Conservation (phyloP, 2,888 invertebrate genomes). For the Brenthis hecate region DNA sequence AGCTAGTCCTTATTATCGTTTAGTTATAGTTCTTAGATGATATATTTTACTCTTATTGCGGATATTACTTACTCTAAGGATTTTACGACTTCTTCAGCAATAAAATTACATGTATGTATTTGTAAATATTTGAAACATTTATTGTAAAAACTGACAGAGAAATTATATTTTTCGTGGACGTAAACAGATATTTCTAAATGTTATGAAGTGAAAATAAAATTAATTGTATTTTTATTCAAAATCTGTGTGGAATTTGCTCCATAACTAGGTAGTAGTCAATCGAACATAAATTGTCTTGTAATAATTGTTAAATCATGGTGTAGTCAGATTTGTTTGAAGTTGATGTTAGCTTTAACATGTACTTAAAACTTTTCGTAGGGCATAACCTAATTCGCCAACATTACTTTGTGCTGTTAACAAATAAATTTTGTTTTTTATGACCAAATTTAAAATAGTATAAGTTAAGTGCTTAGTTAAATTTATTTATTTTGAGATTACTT, state of each 20-base stretch:
- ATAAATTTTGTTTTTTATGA: slow-evolving; percentile 62
- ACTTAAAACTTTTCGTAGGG: slow-evolving; percentile 61
- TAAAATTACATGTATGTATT: slow-evolving; percentile 74
- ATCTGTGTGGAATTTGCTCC: slow-evolving; percentile 39
- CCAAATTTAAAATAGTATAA: slow-evolving; percentile 72
- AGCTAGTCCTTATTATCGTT: slow-evolving; percentile 76
- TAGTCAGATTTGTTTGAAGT: slow-evolving; percentile 64
- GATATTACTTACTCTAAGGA: slow-evolving; percentile 64
- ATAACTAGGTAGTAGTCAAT: slow-evolving; percentile 39
- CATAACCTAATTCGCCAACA: slow-evolving; percentile 61
- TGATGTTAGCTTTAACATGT: slow-evolving; percentile 65
- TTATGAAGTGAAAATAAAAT: slow-evolving; percentile 50
- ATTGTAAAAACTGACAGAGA: slow-evolving; percentile 74
- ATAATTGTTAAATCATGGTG: slow-evolving; percentile 47
- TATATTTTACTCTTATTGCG: slow-evolving; percentile 66
- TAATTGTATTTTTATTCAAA: slow-evolving; percentile 43
- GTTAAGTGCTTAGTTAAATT: slow-evolving; percentile 66
- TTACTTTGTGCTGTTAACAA: slow-evolving; percentile 56
- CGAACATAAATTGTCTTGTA: slow-evolving; percentile 38
- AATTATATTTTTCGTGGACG: slow-evolving; percentile 78
- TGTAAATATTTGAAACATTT: slow-evolving; percentile 75
- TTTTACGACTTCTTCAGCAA: slow-evolving; percentile 77
- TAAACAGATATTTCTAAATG: slow-evolving; percentile 63
- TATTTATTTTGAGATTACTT: slow-evolving; percentile 79
- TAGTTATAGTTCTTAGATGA: slow-evolving; percentile 69